Evolutionary conservation across 2,113 vertebrate genomes (phyloP).

Genomic region (Myiagra hebetior): DNA sequence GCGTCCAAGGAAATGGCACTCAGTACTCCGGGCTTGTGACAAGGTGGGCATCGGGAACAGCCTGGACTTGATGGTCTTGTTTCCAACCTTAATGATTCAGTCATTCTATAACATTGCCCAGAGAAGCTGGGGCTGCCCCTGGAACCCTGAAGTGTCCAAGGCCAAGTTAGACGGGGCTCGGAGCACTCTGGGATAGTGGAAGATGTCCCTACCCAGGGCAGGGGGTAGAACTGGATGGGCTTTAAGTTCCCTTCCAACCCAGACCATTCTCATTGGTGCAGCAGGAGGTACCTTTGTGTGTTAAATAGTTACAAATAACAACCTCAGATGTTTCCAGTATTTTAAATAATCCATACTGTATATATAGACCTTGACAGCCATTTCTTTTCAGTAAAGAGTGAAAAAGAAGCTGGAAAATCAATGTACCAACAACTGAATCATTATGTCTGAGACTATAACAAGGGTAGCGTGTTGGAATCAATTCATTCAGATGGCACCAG

Average conservation of each 20-base stretch:
- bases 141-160: background rate
- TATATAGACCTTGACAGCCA: background rate
- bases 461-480: background rate
- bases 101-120: background rate
- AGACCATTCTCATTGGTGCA: background rate
- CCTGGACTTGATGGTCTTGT: rapidly evolving
- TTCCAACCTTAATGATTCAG: background rate
- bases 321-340: background rate
- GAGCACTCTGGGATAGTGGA: rapidly evolving
- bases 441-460: background rate
- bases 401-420: background rate
- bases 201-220: background rate
- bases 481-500: background rate
- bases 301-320: background rate
- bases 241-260: background rate
- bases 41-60: rapidly evolving
- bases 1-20: background rate
- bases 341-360: background rate
- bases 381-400: background rate
- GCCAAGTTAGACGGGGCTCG: rapidly evolving
- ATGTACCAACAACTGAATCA: background rate
- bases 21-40: background rate
- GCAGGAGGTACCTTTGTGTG: background rate
- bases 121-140: background rate
- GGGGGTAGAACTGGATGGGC: too few species aligned